Base-by-base conservation (phyloP, 2,888 invertebrate genomes). In the Trichacis sp. region DNA sequence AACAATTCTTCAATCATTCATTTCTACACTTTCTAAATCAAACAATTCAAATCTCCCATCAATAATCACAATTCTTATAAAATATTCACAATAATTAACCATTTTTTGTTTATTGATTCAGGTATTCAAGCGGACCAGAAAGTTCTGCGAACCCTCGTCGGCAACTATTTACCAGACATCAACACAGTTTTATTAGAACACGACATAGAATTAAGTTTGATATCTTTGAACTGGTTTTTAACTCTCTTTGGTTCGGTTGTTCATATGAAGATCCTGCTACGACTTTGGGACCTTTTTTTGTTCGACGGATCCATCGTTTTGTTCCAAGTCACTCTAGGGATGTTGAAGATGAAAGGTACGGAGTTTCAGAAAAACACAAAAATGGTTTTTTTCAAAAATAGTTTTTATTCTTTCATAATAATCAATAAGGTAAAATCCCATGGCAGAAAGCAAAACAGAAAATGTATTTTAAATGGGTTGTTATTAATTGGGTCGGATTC, bases 271-370 rank as follows among this genome's bases (percentile, higher is more conserved):
- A 94, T 97, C 71, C 88, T 99, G 64, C 87, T 93, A 40, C 88
- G 98, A 70, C 90, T 98, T 71, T 99, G 99, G 98, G 99, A 99
- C 85, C 88, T 97, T 71, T 95, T 99, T 84, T 97, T 98, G 85
- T 93, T 95, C 77, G 96, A 97, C 83, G 98, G 99, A 29, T 96
- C 97, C 24, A 90, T 96, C 65, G 92, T 97, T 19, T 87, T 99
- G 40, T 98, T 99, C 84, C 96, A 97, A 88, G 89, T 95, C 20
- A 96, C 97, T 1, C 87, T 98, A 61, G 97, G 96, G 61, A 96
- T 98, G 95, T 87, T 98, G 8, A 96, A 96, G 86, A 91, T 96
- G 74, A 86, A 86, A 84, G 87, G 87, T 87, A 73, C 5, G 11
- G 12, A 20, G 30, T 12, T 50, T 36, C 8, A 38, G n/a, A n/a